phyloP scores from a whole-genome alignment of 2,888 invertebrate species.

The Mechanitis messenoides region DNA sequence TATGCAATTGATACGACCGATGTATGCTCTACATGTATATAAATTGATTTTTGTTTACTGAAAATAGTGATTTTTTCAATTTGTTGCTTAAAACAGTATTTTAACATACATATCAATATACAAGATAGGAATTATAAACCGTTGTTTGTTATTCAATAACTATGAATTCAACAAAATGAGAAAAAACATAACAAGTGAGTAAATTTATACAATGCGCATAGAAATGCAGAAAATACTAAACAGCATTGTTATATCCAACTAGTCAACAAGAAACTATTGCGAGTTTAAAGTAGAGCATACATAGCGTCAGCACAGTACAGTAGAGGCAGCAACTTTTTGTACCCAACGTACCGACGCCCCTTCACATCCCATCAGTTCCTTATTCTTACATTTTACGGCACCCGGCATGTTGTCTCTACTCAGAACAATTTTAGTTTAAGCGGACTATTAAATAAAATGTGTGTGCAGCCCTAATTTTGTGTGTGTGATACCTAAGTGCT shows the following conservation, averaged over 20 bases:
- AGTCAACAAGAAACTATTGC: conserved; percentile 8
- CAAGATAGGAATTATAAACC: too few relatives aligned
- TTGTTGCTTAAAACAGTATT: too few relatives aligned
- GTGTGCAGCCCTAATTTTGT: conserved; percentile 6
- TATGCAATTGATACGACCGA: conserved; percentile 29
- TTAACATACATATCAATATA: too few relatives aligned
- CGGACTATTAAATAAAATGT: conserved; percentile 7
- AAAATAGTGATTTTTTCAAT: too few relatives aligned
- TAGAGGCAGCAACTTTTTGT: conserved; percentile 70
- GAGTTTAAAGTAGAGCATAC: conserved; percentile 56
- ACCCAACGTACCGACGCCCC: conserved; percentile 68
- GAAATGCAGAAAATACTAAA: background rate
- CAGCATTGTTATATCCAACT: background rate
- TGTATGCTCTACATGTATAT: conserved; percentile 45
- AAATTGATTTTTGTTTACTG: background rate
- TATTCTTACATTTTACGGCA: conserved; percentile 56
- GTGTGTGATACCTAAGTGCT: conserved; percentile 10
- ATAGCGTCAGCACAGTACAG: conserved; percentile 43
- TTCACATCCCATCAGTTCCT: conserved; percentile 65
- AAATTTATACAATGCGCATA: background rate
- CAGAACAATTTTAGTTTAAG: conserved; percentile 6
- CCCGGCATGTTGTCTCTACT: conserved; percentile 50
- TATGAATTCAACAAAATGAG: too few relatives aligned
- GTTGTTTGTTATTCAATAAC: too few relatives aligned
- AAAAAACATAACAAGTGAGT: background rate